Evolutionary conservation across 2,888 invertebrate genomes (phyloP).

Genomic region (Netelia inedita): DNA sequence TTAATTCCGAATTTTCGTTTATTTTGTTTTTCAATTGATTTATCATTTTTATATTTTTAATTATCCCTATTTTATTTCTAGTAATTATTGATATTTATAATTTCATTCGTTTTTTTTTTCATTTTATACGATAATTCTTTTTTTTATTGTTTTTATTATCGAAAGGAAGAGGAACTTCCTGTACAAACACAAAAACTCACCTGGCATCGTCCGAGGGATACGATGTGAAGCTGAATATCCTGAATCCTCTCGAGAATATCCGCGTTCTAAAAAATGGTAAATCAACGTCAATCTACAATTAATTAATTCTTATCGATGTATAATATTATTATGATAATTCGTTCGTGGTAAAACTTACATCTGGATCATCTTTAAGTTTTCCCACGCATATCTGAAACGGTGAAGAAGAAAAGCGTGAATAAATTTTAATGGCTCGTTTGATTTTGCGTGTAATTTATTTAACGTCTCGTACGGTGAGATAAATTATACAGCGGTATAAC

Average conservation of each 20-base stretch:
- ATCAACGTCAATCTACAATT: too few relatives aligned
- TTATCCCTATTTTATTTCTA: too few relatives aligned
- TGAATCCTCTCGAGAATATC: conserved; percentile 86
- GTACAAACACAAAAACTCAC: conserved; percentile 84
- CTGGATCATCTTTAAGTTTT: conserved; percentile 87
- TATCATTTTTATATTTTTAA: neutral
- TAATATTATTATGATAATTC: neutral
- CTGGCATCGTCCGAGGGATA: conserved; percentile 87
- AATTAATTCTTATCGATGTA: neutral
- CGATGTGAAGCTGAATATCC: conserved; percentile 88
- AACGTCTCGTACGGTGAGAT: neutral
- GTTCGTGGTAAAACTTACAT: conserved; percentile 83
- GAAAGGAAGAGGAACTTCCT: neutral
- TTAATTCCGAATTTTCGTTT: neutral
- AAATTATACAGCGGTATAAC: neutral
- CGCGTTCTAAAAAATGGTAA: conserved; percentile 84
- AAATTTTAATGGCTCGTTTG: conserved; percentile 3
- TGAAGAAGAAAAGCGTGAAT: neutral
- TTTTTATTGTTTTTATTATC: neutral
- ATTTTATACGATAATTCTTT: too few relatives aligned
- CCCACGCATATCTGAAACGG: conserved; percentile 86
- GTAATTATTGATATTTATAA: too few relatives aligned
- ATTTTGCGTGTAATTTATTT: neutral
- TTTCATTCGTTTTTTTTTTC: too few relatives aligned
- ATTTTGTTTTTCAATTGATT: neutral